These are phyloP conservation scores for Coptodon rendalli DNA, from an alignment of 2,113 vertebrate genomes.

Conservation along the genomic window DNA sequence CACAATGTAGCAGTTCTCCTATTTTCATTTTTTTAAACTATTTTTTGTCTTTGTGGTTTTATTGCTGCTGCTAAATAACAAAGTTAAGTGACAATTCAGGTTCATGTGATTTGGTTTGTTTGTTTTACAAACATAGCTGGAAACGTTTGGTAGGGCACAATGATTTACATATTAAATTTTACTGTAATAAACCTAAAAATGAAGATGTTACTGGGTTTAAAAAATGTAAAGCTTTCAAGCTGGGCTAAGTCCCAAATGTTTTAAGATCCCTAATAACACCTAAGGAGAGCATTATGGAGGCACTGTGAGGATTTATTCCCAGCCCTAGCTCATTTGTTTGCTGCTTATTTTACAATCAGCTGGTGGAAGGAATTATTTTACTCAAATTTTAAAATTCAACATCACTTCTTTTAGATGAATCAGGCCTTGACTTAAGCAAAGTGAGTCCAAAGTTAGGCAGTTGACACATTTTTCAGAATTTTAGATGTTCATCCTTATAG, in stretches of 20 bases:
- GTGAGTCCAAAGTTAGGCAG: not conserved
- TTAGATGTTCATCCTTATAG: not conserved
- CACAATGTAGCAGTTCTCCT: rapidly evolving
- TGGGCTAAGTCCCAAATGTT: not conserved
- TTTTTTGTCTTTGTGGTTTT: not conserved
- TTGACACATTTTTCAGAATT: rapidly evolving
- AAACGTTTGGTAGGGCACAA: not conserved
- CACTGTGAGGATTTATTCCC: not conserved
- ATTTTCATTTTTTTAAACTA: not conserved
- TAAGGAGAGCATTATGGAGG: not conserved
- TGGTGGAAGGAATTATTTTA: not conserved
- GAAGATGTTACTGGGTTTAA: rapidly evolving
- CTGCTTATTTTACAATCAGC: constrained; percentile 5
- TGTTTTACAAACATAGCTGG: not conserved
- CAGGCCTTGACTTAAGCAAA: not conserved
- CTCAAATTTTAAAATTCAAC: not conserved
- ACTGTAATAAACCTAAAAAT: not conserved
- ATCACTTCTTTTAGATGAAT: not conserved
- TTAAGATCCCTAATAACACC: not conserved
- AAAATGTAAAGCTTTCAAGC: not conserved
- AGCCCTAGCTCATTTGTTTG: not conserved
- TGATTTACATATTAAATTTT: not conserved
- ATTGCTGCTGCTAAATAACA: rapidly evolving
- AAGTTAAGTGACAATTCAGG: not conserved
- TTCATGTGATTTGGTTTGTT: not conserved